Percentiles rank a stretch among this genome's conserved stretches.
Evolutionary conservation across 2,113 vertebrate species (phyloP).

Genomic region (Rhipidura dahli): DNA sequence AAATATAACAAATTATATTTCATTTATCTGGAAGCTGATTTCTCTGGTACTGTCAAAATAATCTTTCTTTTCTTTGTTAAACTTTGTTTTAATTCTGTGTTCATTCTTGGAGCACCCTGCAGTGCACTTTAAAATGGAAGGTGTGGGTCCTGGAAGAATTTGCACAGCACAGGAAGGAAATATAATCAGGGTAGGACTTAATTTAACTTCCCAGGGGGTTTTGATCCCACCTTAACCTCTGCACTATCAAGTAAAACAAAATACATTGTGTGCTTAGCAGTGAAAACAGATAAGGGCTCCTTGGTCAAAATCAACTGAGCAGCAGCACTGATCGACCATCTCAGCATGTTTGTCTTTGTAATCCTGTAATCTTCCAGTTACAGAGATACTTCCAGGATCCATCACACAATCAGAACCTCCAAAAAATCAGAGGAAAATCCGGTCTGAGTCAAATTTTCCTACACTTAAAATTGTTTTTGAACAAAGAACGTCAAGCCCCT

Average conservation of each 20-base stretch:
- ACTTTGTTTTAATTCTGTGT: neutral
- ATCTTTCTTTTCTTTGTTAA: neutral
- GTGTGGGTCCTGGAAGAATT: slow-evolving; percentile 26
- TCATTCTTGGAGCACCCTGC: neutral
- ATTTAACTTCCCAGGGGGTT: slow-evolving; percentile 8
- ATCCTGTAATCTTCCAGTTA: neutral
- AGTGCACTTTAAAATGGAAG: slow-evolving; percentile 21
- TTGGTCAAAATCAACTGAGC: neutral
- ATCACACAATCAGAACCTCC: neutral
- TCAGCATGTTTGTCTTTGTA: neutral
- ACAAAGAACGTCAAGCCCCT: neutral
- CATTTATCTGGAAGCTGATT: slow-evolving; percentile 7
- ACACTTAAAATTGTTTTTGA: neutral
- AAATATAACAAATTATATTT: slow-evolving; percentile 7
- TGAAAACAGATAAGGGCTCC: neutral
- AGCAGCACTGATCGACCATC: neutral
- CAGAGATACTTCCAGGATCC: neutral
- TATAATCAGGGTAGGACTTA: slow-evolving; percentile 3
- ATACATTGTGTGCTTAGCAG: neutral
- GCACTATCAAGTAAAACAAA: neutral
- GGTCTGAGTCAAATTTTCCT: neutral
- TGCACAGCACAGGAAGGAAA: slow-evolving; percentile 51
- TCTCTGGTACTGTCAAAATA: slow-evolving; percentile 9
- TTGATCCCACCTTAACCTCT: slow-evolving; percentile 29
- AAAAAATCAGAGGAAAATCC: neutral